These are phyloP conservation scores for Cydia pomonella DNA, from an alignment of 1,140 invertebrate species.

Conservation along the genomic window DNA sequence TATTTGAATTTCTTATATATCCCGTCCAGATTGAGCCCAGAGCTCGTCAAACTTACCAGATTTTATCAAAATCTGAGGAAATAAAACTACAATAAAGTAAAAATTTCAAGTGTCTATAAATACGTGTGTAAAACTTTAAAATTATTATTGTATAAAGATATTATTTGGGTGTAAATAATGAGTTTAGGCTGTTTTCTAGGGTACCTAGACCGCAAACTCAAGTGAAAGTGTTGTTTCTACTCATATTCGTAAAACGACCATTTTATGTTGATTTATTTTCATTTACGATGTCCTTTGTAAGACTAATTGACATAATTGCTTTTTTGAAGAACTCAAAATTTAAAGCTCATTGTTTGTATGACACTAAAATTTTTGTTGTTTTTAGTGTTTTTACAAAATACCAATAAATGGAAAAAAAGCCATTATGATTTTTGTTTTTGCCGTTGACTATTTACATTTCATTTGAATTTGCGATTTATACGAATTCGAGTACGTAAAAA, in stretches of 20 bases:
- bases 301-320: slow-evolving; percentile 19
- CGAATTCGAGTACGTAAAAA: neutral
- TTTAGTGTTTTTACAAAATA: too few relatives aligned
- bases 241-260: too few relatives aligned
- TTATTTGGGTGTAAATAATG: slow-evolving; percentile 1
- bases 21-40: too few relatives aligned
- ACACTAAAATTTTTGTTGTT: neutral
- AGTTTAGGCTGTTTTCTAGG: neutral
- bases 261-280: neutral
- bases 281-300: neutral
- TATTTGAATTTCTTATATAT: too few relatives aligned
- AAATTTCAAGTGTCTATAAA: too few relatives aligned
- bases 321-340: neutral
- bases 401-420: neutral
- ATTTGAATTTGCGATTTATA: slow-evolving; percentile 22
- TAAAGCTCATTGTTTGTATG: neutral
- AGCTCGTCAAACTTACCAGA: too few relatives aligned
- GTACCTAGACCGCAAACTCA: slow-evolving; percentile 5
- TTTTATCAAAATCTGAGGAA: too few relatives aligned
- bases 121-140: too few relatives aligned
- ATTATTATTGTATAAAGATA: slow-evolving; percentile 2
- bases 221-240: neutral
- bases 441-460: neutral
- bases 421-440: neutral
- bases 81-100: too few relatives aligned